phyloP scores from a whole-genome alignment of 2,888 invertebrate genomes.

The Camptogramma bilineatum region DNA sequence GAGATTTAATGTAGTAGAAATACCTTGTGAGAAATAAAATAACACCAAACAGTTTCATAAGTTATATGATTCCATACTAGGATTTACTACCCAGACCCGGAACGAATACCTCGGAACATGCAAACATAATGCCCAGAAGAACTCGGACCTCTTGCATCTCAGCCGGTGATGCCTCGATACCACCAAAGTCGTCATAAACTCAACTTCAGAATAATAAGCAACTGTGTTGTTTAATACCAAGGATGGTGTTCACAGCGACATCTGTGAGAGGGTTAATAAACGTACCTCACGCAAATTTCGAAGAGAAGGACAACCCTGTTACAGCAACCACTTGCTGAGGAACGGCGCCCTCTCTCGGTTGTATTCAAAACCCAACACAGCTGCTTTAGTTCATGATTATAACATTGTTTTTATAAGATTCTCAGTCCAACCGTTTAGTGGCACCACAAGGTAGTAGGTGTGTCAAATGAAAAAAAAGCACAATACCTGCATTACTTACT shows the following conservation, averaged over 20 bases:
- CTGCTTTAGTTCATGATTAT: not conserved
- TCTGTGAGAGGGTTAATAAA: conserved; percentile 3
- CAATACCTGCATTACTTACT: not conserved
- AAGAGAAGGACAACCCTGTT: not conserved
- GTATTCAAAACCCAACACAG: not conserved
- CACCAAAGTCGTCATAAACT: too few relatives aligned
- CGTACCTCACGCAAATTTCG: not conserved
- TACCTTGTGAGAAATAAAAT: too few relatives aligned
- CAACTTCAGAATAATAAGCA: too few relatives aligned
- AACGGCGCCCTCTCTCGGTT: conserved; percentile 10
- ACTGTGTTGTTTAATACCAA: too few relatives aligned
- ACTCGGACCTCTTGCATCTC: too few relatives aligned
- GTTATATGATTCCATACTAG: too few relatives aligned
- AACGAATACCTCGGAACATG: too few relatives aligned
- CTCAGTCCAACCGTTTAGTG: conserved; percentile 7
- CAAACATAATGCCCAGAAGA: too few relatives aligned
- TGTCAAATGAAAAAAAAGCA: not conserved
- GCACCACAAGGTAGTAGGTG: conserved; percentile 22
- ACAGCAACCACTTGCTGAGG: not conserved
- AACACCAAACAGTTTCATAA: too few relatives aligned
- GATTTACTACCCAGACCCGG: too few relatives aligned
- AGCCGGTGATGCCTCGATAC: too few relatives aligned
- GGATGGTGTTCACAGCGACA: not conserved
- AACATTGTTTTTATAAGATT: not conserved
- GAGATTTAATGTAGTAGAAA: too few relatives aligned